phyloP scores from a whole-genome alignment of 2,888 invertebrate species.

The Diplolepis rosae region DNA sequence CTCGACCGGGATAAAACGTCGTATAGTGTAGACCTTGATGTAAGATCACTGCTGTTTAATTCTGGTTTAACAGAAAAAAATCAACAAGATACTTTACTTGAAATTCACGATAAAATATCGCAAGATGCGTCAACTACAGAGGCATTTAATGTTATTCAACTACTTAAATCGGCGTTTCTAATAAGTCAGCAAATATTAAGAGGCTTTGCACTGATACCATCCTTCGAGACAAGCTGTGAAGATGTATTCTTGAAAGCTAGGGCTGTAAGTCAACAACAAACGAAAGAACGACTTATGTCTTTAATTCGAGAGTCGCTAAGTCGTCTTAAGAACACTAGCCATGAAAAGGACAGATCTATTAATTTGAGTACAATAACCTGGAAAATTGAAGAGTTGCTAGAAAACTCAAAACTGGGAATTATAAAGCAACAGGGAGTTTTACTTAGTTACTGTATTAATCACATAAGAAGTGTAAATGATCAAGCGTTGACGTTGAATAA shows the following conservation, averaged over 20 bases:
- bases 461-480: neutral
- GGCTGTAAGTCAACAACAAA: slow-evolving; percentile 70
- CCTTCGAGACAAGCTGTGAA: slow-evolving; percentile 77
- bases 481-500: neutral
- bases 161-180: slow-evolving; percentile 80
- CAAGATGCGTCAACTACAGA: slow-evolving; percentile 68
- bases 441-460: slow-evolving; percentile 54
- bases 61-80: slow-evolving; percentile 73
- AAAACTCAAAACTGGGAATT: slow-evolving; percentile 75
- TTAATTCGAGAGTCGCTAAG: slow-evolving; percentile 73
- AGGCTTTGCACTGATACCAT: slow-evolving; percentile 77
- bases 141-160: slow-evolving; percentile 78
- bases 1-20: slow-evolving; percentile 54
- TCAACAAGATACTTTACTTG: slow-evolving; percentile 74
- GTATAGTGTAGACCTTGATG: slow-evolving; percentile 71
- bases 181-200: slow-evolving; percentile 80
- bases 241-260: slow-evolving; percentile 81
- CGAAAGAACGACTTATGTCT: slow-evolving; percentile 74
- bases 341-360: neutral
- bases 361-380: slow-evolving; percentile 66
- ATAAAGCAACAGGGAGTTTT: slow-evolving; percentile 77
- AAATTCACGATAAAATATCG: slow-evolving; percentile 74
- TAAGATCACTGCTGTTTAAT: slow-evolving; percentile 75
- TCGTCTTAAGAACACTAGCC: neutral
- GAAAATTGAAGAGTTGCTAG: slow-evolving; percentile 74